These are phyloP conservation scores for Cynoglossus semilaevis DNA, from an alignment of 2,113 vertebrate species.

Conservation along the genomic window DNA sequence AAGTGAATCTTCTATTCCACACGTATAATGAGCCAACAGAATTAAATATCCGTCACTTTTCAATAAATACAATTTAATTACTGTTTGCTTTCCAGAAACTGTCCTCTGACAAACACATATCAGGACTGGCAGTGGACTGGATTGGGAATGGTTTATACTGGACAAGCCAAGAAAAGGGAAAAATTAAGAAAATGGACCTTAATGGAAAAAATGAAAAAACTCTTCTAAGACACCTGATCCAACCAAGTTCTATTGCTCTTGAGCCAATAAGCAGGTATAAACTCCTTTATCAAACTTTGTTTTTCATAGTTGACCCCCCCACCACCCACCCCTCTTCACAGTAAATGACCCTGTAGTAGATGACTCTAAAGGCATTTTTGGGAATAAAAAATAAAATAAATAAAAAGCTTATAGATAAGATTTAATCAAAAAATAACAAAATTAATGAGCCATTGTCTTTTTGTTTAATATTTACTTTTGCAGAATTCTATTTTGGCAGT, in stretches of 20 bases:
- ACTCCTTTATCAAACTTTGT: background rate
- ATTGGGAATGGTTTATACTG: constrained; percentile 82
- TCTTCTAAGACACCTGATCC: constrained; percentile 76
- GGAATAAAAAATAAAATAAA: no score
- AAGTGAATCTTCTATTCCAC: no score
- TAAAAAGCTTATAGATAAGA: no score
- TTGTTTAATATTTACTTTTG: constrained; percentile 8
- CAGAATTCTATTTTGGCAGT: constrained; percentile 90
- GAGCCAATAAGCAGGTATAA: constrained; percentile 87
- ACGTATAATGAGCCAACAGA: no score
- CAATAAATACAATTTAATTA: background rate
- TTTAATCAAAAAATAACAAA: no score
- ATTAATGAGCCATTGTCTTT: background rate
- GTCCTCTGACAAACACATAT: constrained; percentile 80
- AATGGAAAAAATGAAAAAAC: constrained; percentile 79
- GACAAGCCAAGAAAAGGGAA: constrained; percentile 82
- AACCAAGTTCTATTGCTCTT: constrained; percentile 76
- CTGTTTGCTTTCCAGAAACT: constrained; percentile 78
- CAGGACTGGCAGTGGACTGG: constrained; percentile 90
- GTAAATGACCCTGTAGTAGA: no score
- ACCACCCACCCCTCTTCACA: no score
- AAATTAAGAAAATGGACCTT: constrained; percentile 80
- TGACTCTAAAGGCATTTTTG: no score
- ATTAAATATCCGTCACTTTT: background rate
- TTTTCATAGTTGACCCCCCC: no score